Evolutionary conservation across 2,113 vertebrate genomes (phyloP).

Genomic region (Sylvilagus bachmani): DNA sequence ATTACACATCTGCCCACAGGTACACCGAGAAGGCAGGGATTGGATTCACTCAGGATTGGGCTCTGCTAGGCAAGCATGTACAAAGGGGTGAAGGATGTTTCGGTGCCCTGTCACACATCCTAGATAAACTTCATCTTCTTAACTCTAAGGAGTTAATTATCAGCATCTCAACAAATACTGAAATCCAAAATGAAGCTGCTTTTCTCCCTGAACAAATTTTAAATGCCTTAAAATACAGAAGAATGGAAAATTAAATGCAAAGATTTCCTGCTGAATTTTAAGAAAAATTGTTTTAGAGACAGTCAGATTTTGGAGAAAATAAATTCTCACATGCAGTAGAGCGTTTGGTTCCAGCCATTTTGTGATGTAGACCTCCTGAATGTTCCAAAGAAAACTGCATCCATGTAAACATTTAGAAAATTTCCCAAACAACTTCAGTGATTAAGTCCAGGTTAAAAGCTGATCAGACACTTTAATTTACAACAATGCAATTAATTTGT

Average conservation of each 20-base stretch:
- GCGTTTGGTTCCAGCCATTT: background rate
- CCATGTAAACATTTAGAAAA: constrained; percentile 18
- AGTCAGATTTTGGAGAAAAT: background rate
- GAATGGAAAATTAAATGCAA: constrained; percentile 5
- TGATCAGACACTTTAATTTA: background rate
- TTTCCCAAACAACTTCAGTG: background rate
- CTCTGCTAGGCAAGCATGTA: background rate
- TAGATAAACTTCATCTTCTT: background rate
- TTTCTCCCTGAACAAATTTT: background rate
- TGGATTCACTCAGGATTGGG: background rate
- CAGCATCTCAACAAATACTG: background rate
- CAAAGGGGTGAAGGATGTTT: background rate
- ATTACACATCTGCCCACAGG: background rate
- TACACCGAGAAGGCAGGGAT: background rate
- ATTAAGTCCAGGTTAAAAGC: constrained; percentile 14
- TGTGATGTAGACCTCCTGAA: background rate
- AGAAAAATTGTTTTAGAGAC: background rate
- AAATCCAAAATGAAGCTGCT: background rate
- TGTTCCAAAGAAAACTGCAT: constrained; percentile 48
- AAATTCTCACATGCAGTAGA: background rate
- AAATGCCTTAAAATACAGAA: background rate
- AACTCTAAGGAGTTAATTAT: background rate
- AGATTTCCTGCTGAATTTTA: background rate
- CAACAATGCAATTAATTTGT: background rate
- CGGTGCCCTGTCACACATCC: background rate